phyloP scores from a whole-genome alignment of 30 jellyfish, hydroid and myxozoan species.

The Turritopsis dohrnii region DNA sequence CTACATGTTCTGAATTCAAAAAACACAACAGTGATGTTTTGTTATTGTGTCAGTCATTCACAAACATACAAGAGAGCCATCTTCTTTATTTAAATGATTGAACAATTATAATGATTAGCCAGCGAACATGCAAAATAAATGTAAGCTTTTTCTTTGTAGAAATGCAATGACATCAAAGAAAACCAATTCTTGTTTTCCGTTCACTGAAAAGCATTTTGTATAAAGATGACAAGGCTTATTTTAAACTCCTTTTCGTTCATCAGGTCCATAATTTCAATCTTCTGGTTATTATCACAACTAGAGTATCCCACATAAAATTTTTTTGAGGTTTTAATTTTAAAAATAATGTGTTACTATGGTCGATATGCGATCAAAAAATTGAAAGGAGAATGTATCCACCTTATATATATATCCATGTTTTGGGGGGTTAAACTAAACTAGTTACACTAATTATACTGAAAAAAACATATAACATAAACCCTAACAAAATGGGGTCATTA shows the following conservation, averaged over 20 bases:
- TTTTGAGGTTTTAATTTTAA: neutral
- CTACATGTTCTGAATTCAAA: neutral
- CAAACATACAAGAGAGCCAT: too few species aligned
- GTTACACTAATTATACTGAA: too few species aligned
- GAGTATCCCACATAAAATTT: neutral
- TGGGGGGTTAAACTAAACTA: too few species aligned
- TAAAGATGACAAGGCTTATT: neutral
- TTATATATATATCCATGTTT: too few species aligned
- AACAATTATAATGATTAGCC: neutral
- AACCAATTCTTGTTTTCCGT: neutral
- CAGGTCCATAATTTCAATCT: neutral
- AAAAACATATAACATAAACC: too few species aligned
- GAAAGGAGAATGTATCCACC: neutral
- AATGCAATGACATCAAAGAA: neutral
- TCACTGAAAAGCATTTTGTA: too few species aligned
- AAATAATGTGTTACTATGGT: neutral
- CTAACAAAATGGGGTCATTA: too few species aligned
- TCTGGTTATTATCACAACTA: neutral
- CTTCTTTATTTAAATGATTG: neutral
- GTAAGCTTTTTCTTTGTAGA: neutral
- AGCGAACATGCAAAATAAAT: neutral
- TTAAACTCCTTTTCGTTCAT: neutral
- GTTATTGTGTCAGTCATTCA: neutral
- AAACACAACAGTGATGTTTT: neutral
- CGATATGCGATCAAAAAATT: neutral